A percentile compares a stretch with the other conserved stretches of the same genome.
Evolutionary conservation across 2,888 invertebrate genomes (phyloP).

Genomic region (Lasioglossum calceatum): DNA sequence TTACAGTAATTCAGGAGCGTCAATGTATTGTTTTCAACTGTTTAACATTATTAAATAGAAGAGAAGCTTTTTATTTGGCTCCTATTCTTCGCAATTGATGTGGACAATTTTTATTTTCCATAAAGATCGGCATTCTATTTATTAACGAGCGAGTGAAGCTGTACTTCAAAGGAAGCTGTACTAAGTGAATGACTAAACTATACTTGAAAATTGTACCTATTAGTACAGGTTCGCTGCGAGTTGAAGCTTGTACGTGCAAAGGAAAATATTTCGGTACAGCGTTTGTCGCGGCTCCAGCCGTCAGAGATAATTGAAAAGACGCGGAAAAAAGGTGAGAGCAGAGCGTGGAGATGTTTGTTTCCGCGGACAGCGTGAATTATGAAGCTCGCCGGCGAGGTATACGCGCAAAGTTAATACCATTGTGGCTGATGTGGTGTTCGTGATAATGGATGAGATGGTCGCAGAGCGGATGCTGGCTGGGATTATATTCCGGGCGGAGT

Average conservation of each 20-base stretch:
- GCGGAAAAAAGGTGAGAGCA: background rate
- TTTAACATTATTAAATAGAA: background rate
- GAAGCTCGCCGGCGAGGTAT: background rate
- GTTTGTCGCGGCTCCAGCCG: background rate
- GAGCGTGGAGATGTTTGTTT: background rate
- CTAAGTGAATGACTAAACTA: background rate
- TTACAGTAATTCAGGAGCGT: too few relatives aligned
- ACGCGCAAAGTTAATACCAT: constrained; percentile 72
- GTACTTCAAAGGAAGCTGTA: background rate
- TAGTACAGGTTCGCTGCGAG: background rate
- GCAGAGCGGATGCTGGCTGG: constrained; percentile 83
- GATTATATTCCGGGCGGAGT: constrained; percentile 84
- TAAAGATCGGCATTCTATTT: too few relatives aligned
- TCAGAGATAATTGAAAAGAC: background rate
- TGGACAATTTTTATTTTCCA: too few relatives aligned
- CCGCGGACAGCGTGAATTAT: constrained; percentile 4
- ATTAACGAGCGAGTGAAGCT: too few relatives aligned
- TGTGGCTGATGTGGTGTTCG: constrained; percentile 82
- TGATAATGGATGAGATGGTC: constrained; percentile 83
- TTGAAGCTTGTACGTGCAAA: background rate
- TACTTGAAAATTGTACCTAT: background rate
- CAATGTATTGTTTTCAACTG: background rate
- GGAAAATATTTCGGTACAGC: background rate
- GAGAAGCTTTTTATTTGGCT: background rate
- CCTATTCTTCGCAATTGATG: too few relatives aligned